Evolutionary conservation across 2,113 vertebrate species (phyloP).

Genomic region (Paedocypris sp.): DNA sequence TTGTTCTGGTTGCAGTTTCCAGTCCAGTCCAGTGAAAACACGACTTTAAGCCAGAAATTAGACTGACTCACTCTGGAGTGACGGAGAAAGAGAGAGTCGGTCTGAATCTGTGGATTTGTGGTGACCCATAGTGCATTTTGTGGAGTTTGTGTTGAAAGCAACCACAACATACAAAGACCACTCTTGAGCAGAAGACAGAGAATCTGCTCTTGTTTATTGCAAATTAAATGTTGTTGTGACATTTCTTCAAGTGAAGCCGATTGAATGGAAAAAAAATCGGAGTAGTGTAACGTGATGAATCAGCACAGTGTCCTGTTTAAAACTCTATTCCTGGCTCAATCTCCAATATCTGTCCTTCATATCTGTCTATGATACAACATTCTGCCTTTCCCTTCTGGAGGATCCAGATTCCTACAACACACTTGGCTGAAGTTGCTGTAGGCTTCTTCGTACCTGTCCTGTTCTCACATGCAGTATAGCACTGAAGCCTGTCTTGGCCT

Average conservation of each 20-base stretch:
- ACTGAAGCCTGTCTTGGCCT: slow-evolving; percentile 26
- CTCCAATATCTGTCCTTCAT: neutral
- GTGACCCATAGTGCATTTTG: slow-evolving; percentile 26
- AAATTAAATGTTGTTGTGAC: neutral
- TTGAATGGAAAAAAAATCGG: no score
- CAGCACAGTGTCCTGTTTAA: neutral
- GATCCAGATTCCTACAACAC: slow-evolving; percentile 38
- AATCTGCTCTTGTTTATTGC: neutral
- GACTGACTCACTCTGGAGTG: slow-evolving; percentile 40
- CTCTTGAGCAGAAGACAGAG: neutral
- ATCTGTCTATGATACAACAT: neutral
- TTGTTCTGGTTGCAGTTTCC: slow-evolving; percentile 31
- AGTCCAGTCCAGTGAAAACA: slow-evolving; percentile 31
- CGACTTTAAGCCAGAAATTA: slow-evolving; percentile 28
- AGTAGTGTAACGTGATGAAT: slow-evolving; percentile 3
- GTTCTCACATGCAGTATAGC: slow-evolving; percentile 40
- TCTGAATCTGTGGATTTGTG: slow-evolving; percentile 46
- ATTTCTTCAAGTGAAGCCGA: no score
- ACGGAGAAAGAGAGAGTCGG: neutral
- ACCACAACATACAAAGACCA: neutral
- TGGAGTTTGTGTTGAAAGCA: slow-evolving; percentile 6
- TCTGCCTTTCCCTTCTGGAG: slow-evolving; percentile 22
- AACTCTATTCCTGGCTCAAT: neutral
- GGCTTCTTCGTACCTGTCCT: slow-evolving; percentile 32
- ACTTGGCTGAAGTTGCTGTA: slow-evolving; percentile 15